These are phyloP conservation scores for Ceratosolen fusciceps DNA, from an alignment of 1,140 invertebrate species.

Conservation along the genomic window DNA sequence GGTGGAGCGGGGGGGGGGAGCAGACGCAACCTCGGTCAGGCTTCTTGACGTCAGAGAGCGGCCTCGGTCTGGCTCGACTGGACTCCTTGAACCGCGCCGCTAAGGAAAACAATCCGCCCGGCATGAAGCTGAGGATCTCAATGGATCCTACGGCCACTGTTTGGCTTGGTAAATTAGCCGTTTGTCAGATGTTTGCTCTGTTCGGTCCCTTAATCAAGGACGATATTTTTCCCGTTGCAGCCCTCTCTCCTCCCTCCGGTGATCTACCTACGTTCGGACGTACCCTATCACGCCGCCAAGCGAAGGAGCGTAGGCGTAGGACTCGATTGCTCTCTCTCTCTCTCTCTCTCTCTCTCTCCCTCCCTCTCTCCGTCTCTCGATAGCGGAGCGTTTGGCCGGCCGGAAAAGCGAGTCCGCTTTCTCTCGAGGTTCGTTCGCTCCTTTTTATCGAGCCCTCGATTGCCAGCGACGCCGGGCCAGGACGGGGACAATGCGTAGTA, in stretches of 20 bases:
- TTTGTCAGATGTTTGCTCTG: not conserved
- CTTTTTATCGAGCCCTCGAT: not conserved
- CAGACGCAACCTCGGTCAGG: no score
- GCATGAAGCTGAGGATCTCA: not conserved
- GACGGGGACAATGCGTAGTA: not conserved
- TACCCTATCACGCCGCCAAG: no score
- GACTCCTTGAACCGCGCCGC: not conserved
- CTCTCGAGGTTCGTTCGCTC: no score
- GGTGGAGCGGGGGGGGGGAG: no score
- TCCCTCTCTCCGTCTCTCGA: not conserved
- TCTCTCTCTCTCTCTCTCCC: not conserved
- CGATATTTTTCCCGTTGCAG: not conserved
- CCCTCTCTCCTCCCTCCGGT: not conserved
- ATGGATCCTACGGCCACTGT: not conserved
- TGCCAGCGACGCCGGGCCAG: not conserved
- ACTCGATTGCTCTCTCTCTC: not conserved
- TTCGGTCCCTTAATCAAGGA: not conserved
- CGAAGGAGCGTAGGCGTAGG: no score
- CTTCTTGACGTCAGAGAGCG: no score
- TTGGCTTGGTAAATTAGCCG: constrained; percentile 6
- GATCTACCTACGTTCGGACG: not conserved
- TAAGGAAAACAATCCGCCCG: not conserved
- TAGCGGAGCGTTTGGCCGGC: no score
- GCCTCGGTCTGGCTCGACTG: no score
- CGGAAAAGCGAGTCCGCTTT: no score